Percentiles rank a stretch among this genome's conserved stretches.
These are phyloP conservation scores for Myioborus miniatus DNA, from an alignment of 2,797 vertebrate genomes.

Conservation along the genomic window DNA sequence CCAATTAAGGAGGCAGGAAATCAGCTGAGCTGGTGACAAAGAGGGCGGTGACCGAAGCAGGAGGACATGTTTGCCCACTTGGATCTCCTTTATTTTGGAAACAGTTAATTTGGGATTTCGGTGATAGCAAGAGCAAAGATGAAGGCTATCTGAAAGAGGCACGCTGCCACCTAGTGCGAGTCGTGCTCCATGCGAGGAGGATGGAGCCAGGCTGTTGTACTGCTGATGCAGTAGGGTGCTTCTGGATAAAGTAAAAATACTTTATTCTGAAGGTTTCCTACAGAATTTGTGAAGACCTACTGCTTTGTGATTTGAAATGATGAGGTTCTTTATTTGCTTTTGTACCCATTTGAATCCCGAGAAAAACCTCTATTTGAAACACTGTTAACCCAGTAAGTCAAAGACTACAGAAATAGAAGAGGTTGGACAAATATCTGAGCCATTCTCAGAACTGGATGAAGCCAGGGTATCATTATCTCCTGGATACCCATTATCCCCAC, in stretches of 20 bases:
- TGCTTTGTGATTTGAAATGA: background rate
- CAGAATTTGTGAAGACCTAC: background rate
- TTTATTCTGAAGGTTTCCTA: background rate
- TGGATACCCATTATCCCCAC: background rate
- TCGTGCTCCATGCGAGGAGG: background rate
- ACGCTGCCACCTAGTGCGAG: slow-evolving; percentile 26
- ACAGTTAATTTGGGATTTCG: background rate
- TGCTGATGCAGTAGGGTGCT: rapidly evolving
- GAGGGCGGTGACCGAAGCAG: background rate
- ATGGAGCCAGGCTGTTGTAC: no score
- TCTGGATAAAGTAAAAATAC: background rate
- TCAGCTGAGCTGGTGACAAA: background rate
- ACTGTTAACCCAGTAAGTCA: background rate
- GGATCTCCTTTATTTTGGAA: background rate
- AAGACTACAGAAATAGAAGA: background rate
- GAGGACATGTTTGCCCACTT: background rate
- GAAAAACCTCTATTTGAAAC: background rate
- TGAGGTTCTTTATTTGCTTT: background rate
- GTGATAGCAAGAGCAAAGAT: no score
- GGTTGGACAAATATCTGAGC: background rate
- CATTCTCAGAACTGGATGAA: background rate
- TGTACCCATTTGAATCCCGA: rapidly evolving
- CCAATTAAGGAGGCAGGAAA: background rate
- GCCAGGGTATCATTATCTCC: background rate
- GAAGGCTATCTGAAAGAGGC: background rate